These are phyloP conservation scores for Nematolebias whitei DNA, from an alignment of 2,113 vertebrate genomes.

Conservation along the genomic window DNA sequence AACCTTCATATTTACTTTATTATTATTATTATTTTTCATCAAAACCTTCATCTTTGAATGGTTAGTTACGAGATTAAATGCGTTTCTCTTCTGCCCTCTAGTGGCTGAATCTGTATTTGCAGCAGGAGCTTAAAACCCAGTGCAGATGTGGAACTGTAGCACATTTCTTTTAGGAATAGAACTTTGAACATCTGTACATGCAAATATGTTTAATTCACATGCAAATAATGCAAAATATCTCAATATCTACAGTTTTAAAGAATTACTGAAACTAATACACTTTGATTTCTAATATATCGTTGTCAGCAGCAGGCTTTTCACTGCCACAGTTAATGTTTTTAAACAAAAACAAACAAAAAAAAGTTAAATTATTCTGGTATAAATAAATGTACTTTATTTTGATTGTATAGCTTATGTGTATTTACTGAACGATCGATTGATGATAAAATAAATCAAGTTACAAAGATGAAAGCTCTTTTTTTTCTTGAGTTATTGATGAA, in stretches of 20 bases:
- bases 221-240: not conserved
- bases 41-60: too few species aligned
- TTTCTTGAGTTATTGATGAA: not conserved
- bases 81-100: slow-evolving; percentile 1
- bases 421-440: too few species aligned
- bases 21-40: too few species aligned
- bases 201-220: not conserved
- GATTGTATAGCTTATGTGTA: too few species aligned
- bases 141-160: too few species aligned
- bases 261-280: not conserved
- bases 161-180: not conserved
- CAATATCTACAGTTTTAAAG: not conserved
- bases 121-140: not conserved
- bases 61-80: not conserved
- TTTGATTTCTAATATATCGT: not conserved
- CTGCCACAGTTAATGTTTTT: not conserved
- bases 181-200: not conserved
- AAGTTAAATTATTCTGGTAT: not conserved
- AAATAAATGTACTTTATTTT: too few species aligned
- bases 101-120: not conserved
- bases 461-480: not conserved
- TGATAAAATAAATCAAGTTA: not conserved
- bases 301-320: not conserved
- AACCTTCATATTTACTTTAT: too few species aligned
- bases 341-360: not conserved